phyloP scores from a whole-genome alignment of 2,888 invertebrate genomes.

The Tetheella fluctuosa region DNA sequence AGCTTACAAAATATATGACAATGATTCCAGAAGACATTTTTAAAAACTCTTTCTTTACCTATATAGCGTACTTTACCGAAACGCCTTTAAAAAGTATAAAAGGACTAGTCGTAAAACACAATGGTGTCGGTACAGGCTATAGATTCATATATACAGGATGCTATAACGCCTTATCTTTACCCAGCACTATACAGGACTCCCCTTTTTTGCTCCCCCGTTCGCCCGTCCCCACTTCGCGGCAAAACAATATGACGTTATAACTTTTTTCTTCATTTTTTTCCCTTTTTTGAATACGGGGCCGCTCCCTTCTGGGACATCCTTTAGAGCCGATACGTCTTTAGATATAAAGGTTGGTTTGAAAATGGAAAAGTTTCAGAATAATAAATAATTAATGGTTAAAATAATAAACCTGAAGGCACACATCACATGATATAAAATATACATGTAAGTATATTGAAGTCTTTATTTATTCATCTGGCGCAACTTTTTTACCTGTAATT shows the following conservation, averaged over 20 bases:
- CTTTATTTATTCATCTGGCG: too few relatives aligned
- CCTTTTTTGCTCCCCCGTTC: slow-evolving; percentile 41
- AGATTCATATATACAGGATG: slow-evolving; percentile 60
- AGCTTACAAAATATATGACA: not conserved
- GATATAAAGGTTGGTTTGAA: slow-evolving; percentile 49
- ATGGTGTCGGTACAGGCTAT: slow-evolving; percentile 54
- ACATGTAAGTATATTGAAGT: too few relatives aligned
- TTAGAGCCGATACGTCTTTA: slow-evolving; percentile 59
- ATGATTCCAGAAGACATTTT: not conserved
- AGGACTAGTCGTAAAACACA: slow-evolving; percentile 68
- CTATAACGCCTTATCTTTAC: slow-evolving; percentile 74
- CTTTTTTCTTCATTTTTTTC: slow-evolving; percentile 81
- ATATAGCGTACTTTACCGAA: slow-evolving; percentile 45
- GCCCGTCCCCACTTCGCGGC: slow-evolving; percentile 68
- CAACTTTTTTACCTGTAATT: too few relatives aligned
- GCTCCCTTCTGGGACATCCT: slow-evolving; percentile 69
- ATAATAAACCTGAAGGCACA: too few relatives aligned
- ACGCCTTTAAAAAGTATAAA: slow-evolving; percentile 65
- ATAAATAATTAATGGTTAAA: not conserved
- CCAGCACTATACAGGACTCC: slow-evolving; percentile 74
- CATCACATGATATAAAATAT: too few relatives aligned
- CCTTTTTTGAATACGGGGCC: slow-evolving; percentile 77
- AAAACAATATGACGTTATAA: slow-evolving; percentile 84
- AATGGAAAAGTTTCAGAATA: not conserved
- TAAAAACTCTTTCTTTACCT: not conserved